Evolutionary conservation across 2,888 invertebrate species (phyloP).

Genomic region (Drosophila longiperda): DNA sequence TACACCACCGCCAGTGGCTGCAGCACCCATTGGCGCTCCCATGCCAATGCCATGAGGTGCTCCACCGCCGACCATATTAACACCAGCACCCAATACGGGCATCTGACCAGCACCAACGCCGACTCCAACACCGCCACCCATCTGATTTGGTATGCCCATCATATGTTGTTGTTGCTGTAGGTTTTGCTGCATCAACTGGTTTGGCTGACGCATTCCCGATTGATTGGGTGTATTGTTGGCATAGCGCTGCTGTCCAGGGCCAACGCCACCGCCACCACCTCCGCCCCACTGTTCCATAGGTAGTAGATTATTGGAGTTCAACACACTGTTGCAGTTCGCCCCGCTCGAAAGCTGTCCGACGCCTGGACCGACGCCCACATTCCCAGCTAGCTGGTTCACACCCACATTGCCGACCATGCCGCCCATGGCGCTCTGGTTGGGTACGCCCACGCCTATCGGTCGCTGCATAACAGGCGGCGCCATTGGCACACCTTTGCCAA

Average conservation of each 20-base stretch:
- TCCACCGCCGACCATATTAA: conserved; percentile 74
- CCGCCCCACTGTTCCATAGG: conserved; percentile 87
- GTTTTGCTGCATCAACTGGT: conserved; percentile 85
- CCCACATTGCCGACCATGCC: conserved; percentile 66
- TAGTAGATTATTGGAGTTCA: conserved; percentile 85
- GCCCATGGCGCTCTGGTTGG: conserved; percentile 80
- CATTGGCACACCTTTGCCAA: conserved; percentile 88
- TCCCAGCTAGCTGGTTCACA: conserved; percentile 54
- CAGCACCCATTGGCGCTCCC: conserved; percentile 69
- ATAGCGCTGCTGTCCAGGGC: conserved; percentile 83
- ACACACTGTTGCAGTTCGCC: conserved; percentile 66
- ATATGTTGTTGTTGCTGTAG: conserved; percentile 83
- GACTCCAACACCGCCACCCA: conserved; percentile 58
- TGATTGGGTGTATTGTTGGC: conserved; percentile 53
- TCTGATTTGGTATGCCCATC: conserved; percentile 84
- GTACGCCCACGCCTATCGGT: conserved; percentile 81
- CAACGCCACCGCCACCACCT: conserved; percentile 76
- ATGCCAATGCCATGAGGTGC: conserved; percentile 68
- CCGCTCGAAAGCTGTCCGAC: conserved; percentile 55
- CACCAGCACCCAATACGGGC: conserved; percentile 62
- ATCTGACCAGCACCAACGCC: conserved; percentile 60
- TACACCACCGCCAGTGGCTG: conserved; percentile 64
- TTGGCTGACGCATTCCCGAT: conserved; percentile 85
- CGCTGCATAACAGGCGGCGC: conserved; percentile 86
- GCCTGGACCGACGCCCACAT: conserved; percentile 65